Conservation (phyloP, 2,888 invertebrate genomes). For the Dasysyrphus albostriatus region DNA sequence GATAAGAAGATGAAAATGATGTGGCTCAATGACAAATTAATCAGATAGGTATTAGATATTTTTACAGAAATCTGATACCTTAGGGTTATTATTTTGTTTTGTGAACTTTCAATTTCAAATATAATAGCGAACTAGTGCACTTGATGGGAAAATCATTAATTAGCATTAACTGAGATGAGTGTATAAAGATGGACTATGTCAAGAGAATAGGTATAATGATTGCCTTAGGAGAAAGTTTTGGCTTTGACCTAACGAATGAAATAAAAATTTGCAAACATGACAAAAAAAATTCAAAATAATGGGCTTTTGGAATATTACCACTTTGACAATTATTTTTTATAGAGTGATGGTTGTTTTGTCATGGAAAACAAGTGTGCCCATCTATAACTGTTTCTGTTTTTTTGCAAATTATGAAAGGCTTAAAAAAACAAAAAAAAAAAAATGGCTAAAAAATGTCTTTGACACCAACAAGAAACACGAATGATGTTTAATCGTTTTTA, state of each 20-base stretch:
- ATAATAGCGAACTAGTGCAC: slow-evolving; percentile 12
- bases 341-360: not conserved
- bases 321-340: slow-evolving; percentile 46
- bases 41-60: not conserved
- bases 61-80: not conserved
- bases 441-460: not conserved
- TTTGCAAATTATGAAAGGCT: not conserved
- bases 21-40: slow-evolving; percentile 27
- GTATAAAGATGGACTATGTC: not conserved
- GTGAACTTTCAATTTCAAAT: not conserved
- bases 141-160: slow-evolving; percentile 54
- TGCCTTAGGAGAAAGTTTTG: slow-evolving; percentile 34
- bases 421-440: not conserved
- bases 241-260: slow-evolving; percentile 24
- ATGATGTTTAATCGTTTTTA: not conserved
- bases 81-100: not conserved
- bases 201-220: not conserved
- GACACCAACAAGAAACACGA: not conserved
- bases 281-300: slow-evolving; percentile 32
- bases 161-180: not conserved
- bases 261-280: slow-evolving; percentile 2
- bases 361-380: slow-evolving; percentile 21
- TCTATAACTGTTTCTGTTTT: slow-evolving; percentile 7
- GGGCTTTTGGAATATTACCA: slow-evolving; percentile 5
- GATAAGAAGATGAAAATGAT: slow-evolving; percentile 3